Conservation (phyloP, 1,140 invertebrate genomes). For the Chymomyza costata region DNA sequence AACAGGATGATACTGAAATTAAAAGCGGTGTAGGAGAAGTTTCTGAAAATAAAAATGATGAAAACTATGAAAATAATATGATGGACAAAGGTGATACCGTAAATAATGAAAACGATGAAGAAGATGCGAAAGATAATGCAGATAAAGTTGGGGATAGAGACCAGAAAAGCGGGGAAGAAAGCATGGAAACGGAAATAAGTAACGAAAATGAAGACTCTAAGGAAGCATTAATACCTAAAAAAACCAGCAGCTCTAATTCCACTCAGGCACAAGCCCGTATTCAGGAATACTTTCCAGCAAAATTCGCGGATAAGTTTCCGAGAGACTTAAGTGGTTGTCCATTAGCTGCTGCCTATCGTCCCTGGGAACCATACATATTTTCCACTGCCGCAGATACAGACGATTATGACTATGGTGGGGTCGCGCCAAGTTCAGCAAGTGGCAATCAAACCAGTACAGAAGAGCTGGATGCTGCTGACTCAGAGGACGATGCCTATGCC, state of each 20-base stretch:
- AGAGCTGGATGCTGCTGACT: neutral
- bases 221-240: neutral
- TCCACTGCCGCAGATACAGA: slow-evolving; percentile 8
- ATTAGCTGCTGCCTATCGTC: slow-evolving; percentile 45
- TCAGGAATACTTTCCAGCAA: slow-evolving; percentile 42
- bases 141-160: neutral
- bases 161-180: neutral
- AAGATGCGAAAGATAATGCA: neutral
- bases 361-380: slow-evolving; percentile 71
- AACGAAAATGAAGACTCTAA: too few relatives aligned
- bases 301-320: slow-evolving; percentile 62
- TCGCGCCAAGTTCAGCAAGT: neutral
- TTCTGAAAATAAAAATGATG: neutral
- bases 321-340: slow-evolving; percentile 64
- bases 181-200: neutral
- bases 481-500: slow-evolving; percentile 6
- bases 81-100: neutral
- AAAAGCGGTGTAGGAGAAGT: too few relatives aligned
- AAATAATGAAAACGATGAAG: neutral
- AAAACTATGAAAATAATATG: neutral
- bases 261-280: slow-evolving; percentile 11
- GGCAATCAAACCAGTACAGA: neutral
- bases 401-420: slow-evolving; percentile 16
- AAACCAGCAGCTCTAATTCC: neutral
- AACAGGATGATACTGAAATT: too few relatives aligned